Conservation (phyloP, 2,888 invertebrate genomes). For the Timema cristinae region DNA sequence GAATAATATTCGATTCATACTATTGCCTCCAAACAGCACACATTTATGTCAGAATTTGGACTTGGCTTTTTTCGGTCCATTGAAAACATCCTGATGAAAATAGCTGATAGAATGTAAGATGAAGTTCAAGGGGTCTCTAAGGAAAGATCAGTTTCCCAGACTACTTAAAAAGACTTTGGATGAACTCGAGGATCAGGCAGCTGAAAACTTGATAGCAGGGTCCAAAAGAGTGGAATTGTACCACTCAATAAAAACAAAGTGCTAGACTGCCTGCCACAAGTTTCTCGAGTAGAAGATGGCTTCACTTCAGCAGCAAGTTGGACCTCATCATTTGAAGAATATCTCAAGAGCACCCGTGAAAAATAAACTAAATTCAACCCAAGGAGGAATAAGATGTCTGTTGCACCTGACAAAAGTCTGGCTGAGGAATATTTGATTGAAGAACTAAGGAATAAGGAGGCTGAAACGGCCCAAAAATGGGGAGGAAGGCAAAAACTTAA, state of each 20-base stretch:
- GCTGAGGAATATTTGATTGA: not conserved
- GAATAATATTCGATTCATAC: constrained; percentile 8
- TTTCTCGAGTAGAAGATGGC: not conserved
- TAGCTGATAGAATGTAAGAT: constrained; percentile 4
- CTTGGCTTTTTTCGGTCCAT: constrained; percentile 9
- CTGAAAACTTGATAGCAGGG: not conserved
- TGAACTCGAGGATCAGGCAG: not conserved
- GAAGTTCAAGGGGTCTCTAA: constrained; percentile 2
- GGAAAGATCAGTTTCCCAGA: constrained; percentile 4
- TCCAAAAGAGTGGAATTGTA: constrained; percentile 8
- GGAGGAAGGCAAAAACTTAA: not conserved
- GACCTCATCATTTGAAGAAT: constrained; percentile 8
- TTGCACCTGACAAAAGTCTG: not conserved
- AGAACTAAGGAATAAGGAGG: not conserved
- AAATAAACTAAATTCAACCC: not conserved
- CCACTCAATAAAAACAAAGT: constrained; percentile 12
- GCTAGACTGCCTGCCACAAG: not conserved
- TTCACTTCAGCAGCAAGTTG: not conserved
- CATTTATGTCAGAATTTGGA: constrained; percentile 15
- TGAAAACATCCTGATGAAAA: constrained; percentile 13
- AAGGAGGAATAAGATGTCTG: constrained; percentile 3
- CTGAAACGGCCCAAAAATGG: not conserved
- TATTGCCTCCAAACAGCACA: constrained; percentile 16
- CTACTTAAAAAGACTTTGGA: constrained; percentile 14
- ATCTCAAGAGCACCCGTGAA: not conserved